Percentiles rank a stretch among this genome's conserved stretches.
Evolutionary conservation across 2,888 invertebrate genomes (phyloP).

Genomic region (Epistrophe grossulariae): DNA sequence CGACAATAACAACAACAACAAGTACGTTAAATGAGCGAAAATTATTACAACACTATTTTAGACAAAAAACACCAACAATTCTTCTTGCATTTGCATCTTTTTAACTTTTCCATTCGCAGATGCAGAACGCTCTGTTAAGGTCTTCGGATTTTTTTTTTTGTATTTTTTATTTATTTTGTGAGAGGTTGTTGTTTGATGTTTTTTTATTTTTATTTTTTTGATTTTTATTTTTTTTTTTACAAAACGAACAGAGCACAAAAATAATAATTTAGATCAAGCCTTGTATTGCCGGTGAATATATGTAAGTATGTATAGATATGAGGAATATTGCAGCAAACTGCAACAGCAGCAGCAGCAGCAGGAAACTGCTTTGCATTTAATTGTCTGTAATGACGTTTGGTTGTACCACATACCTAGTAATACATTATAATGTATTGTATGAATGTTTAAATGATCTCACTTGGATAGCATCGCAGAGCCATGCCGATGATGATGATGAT

Average conservation of each 20-base stretch:
- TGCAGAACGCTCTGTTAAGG: conserved; percentile 62
- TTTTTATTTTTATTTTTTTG: conserved; percentile 25
- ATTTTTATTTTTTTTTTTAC: conserved; percentile 26
- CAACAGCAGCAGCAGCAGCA: conserved; percentile 80
- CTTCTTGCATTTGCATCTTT: conserved; percentile 74
- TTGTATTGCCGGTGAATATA: conserved; percentile 50
- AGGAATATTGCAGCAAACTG: conserved; percentile 59
- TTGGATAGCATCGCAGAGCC: conserved; percentile 58
- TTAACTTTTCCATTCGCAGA: conserved; percentile 69
- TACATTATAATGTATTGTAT: conserved; percentile 49
- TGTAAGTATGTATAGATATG: neutral
- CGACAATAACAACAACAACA: conserved; percentile 60
- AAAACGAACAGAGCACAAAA: conserved; percentile 72
- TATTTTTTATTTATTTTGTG: conserved; percentile 38
- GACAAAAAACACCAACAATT: conserved; percentile 65
- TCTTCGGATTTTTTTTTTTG: conserved; percentile 41
- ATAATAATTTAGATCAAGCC: conserved; percentile 74
- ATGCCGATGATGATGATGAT: conserved; percentile 1
- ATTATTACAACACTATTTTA: conserved; percentile 73
- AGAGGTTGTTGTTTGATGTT: conserved; percentile 52
- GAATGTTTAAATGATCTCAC: conserved; percentile 62
- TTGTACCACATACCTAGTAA: conserved; percentile 52
- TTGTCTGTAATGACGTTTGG: conserved; percentile 84
- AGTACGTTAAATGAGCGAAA: conserved; percentile 60
- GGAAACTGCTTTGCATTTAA: conserved; percentile 84